Evolutionary conservation across 2,113 vertebrate species (phyloP), one percentile per base, ranked within the genome.

Genomic region (Aplodontia rufa): DNA sequence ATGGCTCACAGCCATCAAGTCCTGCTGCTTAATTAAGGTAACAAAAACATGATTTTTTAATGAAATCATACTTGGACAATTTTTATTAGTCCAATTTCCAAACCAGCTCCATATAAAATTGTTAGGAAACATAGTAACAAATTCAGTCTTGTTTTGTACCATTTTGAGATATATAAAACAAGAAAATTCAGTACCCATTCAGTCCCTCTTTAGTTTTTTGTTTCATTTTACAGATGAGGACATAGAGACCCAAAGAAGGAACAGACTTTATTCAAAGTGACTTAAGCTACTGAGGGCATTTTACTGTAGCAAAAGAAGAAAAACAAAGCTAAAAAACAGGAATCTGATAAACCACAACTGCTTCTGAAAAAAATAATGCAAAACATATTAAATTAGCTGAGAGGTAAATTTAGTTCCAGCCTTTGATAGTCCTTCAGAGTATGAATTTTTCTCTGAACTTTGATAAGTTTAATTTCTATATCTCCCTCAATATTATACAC

Each of bases 301-400:
- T 91, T 80, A 88, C 28, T 85, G 20, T 32, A 20, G 93, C 74
- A 90, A 92, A 42, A n/a, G 40, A 82, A 91, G 74, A 78, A 88
- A 95, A 85, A 45, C 78, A 89, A 92, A 93, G 72, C 79, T 89
- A 72, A 84, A 86, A 94, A 95, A 42, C 26, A 85, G 30, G 40
- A 78, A 91, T 35, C 42, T 78, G 47, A 40, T 69, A 93, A 86
- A 62, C 16, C 17, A 32, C 24, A 90, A 60, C 26, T 94, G 30
- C 45, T 90, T 95, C 80, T 76, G 62, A 40, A 79, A 92, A 79
- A 87, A 66, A 72, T 58, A 66, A 55, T 82, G 86, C 22, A 90
- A 92, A 87, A 93, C 47, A 84, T 40, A 92, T 92, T 87, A 95
- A 95, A 85, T 90, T 94, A 47, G 32, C 45, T 72, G 47, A 95